Percentiles rank a stretch among this genome's conserved stretches.
Conservation (phyloP, 2,888 invertebrate genomes). For the Tryphoninae sp. region DNA sequence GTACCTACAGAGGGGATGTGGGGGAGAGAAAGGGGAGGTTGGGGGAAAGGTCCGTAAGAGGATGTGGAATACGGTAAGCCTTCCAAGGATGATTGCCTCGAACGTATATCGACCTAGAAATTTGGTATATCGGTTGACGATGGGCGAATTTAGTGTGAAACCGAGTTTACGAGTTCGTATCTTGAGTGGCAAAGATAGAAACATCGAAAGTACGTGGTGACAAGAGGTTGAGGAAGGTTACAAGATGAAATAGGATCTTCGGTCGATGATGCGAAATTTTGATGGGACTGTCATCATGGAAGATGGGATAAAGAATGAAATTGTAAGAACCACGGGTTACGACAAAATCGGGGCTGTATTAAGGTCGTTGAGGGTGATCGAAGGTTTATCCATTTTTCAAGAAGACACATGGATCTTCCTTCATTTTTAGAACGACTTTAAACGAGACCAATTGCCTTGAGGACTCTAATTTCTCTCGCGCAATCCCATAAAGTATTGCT, state of each 20-base stretch:
- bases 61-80: constrained; percentile 60
- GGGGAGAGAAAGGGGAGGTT: constrained; percentile 32
- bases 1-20: constrained; percentile 70
- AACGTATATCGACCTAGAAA: constrained; percentile 58
- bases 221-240: constrained; percentile 62
- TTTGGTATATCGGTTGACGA: constrained; percentile 46
- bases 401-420: too few species aligned
- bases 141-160: constrained; percentile 54
- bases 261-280: constrained; percentile 14
- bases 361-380: too few species aligned
- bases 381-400: too few species aligned
- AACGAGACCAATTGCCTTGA: background rate
- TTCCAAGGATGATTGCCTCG: constrained; percentile 41
- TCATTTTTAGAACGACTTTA: background rate
- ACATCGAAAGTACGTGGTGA: background rate
- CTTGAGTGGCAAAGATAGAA: constrained; percentile 8
- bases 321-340: too few species aligned
- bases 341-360: too few species aligned
- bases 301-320: too few species aligned
- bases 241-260: constrained; percentile 63
- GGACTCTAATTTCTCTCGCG: background rate
- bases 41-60: constrained; percentile 68
- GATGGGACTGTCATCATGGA: too few species aligned
- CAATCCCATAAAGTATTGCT: too few species aligned
- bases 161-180: constrained; percentile 42